Evolutionary conservation across 2,113 vertebrate species (phyloP).

Genomic region (Elachura formosa): DNA sequence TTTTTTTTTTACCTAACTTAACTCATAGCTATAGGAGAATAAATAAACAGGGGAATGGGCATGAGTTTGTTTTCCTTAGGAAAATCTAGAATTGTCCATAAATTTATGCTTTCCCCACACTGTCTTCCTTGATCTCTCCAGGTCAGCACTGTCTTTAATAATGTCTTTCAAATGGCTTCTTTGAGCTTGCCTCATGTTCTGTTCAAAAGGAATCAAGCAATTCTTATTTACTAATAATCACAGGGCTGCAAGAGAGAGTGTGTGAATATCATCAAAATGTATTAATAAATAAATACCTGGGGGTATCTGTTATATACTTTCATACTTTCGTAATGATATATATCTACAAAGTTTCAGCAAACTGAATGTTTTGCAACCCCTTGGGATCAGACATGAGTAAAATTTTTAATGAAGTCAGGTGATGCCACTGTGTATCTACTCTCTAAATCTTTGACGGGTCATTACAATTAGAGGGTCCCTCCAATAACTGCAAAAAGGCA

Average conservation of each 20-base stretch:
- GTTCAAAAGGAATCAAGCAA: neutral
- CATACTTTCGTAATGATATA: neutral
- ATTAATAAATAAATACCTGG: neutral
- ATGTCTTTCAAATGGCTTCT: neutral
- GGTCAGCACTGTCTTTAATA: neutral
- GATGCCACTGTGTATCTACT: neutral
- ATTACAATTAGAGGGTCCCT: neutral
- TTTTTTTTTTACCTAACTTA: neutral
- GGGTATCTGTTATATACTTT: neutral
- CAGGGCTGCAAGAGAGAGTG: neutral
- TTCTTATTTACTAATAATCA: neutral
- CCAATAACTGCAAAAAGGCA: neutral
- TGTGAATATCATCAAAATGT: neutral
- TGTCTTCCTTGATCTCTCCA: neutral
- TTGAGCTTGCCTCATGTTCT: neutral
- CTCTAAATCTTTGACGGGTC: neutral
- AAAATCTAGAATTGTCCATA: neutral
- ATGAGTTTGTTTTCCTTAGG: neutral
- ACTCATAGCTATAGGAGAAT: neutral
- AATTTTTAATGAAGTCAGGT: fast-evolving
- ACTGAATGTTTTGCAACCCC: fast-evolving
- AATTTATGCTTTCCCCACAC: neutral
- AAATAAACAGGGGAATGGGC: neutral
- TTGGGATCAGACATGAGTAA: neutral
- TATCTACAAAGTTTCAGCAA: neutral